phyloP scores from a whole-genome alignment of 1,140 invertebrate species.

The Drosophila sechellia region DNA sequence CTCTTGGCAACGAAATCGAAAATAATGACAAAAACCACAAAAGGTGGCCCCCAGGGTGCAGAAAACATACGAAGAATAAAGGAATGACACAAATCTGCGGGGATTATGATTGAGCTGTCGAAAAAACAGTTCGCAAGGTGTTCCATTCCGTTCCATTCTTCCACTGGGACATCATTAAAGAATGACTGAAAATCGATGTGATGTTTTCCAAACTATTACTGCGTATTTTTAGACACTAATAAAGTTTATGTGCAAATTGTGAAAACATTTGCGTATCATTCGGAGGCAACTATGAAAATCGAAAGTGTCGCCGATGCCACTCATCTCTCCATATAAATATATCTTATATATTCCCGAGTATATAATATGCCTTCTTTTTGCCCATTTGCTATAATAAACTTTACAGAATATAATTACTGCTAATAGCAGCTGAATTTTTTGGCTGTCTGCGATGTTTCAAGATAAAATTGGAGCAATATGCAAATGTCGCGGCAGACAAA shows the following conservation, averaged over 20 bases:
- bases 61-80: background rate
- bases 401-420: constrained; percentile 72
- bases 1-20: constrained; percentile 48
- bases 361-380: constrained; percentile 6
- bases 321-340: background rate
- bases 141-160: background rate
- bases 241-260: background rate
- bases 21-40: constrained; percentile 60
- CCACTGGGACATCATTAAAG: background rate
- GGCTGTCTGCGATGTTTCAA: constrained; percentile 38
- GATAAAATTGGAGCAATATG: constrained; percentile 78
- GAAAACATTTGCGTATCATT: background rate
- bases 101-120: constrained; percentile 25
- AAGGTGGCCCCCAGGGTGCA: constrained; percentile 25
- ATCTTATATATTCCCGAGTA: constrained; percentile 4
- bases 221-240: too few species aligned
- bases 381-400: constrained; percentile 51
- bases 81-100: constrained; percentile 14
- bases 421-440: constrained; percentile 65
- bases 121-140: constrained; percentile 21
- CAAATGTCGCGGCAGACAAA: constrained; percentile 62
- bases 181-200: background rate
- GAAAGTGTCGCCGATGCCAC: constrained; percentile 23
- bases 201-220: too few species aligned
- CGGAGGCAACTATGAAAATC: constrained; percentile 18